Base-by-base conservation (phyloP, 2,113 vertebrate species). In the Tringa solitaria region DNA sequence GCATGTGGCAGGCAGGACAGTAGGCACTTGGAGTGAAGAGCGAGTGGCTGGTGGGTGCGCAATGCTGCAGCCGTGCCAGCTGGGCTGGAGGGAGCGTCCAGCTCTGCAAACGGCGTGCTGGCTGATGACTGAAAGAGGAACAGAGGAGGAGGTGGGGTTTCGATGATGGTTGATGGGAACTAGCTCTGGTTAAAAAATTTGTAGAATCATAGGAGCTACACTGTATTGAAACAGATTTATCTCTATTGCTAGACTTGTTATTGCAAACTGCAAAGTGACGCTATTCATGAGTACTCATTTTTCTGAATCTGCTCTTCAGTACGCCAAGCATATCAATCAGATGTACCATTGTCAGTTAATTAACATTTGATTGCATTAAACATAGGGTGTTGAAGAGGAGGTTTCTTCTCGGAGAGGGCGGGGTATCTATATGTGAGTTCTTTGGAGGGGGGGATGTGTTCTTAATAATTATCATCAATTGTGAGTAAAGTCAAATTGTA, bases 331-430 rank as follows among this genome's bases (percentile, higher is more conserved):
- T 92, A 89, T 96, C 93, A 96, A 96, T 96, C 96, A 95, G 96
- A 81, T 89, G 86, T 84, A 64, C 88, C 82, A 88, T 90, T 95
- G 95, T 92, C 93, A 95, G 90, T 84, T 95, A 96, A 95, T 97
- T 97, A 95, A 92, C 90, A 93, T 96, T 86, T 95, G 90, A 96
- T 97, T 97, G 82, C 93, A 90, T 89, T 95, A 96, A 95, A 93
- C 77, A 92, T 50, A 78, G 93, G 48, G 54, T 93, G 90, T 77
- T 88, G 51, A 77, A 94, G 67, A 91, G 67, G 63, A 90, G 80
- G 56, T 92, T 96, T 88, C 56, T 93, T 84, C 72, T 92, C 1
- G 0, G 39, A 75, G 83, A 73, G 51, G 93, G 92, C 90, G 79
- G 69, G 56, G 28, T 63, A 77, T 67, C 75, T 83, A 56, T 75